These are phyloP conservation scores for Antennarius maculatus DNA, from an alignment of 2,797 vertebrate genomes.

Conservation along the genomic window DNA sequence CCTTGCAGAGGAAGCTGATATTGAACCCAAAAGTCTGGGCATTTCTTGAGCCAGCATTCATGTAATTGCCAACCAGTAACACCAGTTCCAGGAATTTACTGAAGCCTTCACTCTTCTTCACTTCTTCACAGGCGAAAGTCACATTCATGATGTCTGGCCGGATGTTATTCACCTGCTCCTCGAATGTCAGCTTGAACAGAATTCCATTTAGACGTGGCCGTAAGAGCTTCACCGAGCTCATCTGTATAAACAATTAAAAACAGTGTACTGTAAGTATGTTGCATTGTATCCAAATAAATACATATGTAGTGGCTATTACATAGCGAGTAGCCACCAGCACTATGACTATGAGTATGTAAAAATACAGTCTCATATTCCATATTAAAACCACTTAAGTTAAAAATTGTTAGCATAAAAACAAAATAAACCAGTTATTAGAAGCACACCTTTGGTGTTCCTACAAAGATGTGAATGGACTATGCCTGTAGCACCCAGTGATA, in stretches of 20 bases:
- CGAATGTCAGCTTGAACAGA: constrained; percentile 94
- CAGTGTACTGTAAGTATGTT: background rate
- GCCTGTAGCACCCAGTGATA: too few species aligned
- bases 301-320: background rate
- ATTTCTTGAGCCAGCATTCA: constrained; percentile 97
- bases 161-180: constrained; percentile 97
- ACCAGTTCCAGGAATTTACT: constrained; percentile 89
- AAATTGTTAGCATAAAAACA: too few species aligned
- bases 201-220: constrained; percentile 91
- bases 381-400: too few species aligned
- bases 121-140: constrained; percentile 94
- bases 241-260: constrained; percentile 73
- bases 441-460: too few species aligned
- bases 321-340: too few species aligned
- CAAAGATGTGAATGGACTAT: too few species aligned
- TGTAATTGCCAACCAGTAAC: constrained; percentile 94
- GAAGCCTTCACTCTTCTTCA: constrained; percentile 96
- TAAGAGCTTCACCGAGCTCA: constrained; percentile 96
- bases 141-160: constrained; percentile 95
- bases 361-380: too few species aligned
- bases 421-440: too few species aligned
- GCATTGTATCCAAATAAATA: background rate
- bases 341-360: too few species aligned
- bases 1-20: constrained; percentile 95
- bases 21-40: constrained; percentile 97